phyloP scores from a whole-genome alignment of 1,140 invertebrate genomes.

The Manduca sexta region DNA sequence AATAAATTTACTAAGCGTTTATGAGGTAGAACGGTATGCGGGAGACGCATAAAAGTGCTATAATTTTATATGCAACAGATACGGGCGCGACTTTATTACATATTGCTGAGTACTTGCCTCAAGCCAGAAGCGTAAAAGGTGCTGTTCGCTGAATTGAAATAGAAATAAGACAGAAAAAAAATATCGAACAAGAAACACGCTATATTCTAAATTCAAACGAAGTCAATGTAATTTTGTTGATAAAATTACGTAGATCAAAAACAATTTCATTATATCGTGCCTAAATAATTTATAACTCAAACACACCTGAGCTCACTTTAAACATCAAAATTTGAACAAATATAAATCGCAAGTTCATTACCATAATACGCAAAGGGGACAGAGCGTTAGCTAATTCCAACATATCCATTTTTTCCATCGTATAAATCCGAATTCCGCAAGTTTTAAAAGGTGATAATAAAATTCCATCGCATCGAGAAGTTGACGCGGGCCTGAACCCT shows the following conservation, averaged over 20 bases:
- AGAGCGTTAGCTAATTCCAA: constrained; percentile 2
- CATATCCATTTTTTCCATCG: constrained; percentile 19
- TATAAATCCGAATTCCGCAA: constrained; percentile 27
- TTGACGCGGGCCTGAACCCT: constrained; percentile 25
- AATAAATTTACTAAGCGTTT: constrained; percentile 24
- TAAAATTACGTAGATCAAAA: too few relatives aligned
- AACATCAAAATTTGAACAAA: not conserved
- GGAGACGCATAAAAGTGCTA: constrained; percentile 53
- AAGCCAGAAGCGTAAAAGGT: too few relatives aligned
- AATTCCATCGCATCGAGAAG: constrained; percentile 22
- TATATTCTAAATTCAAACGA: too few relatives aligned
- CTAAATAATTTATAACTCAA: too few relatives aligned
- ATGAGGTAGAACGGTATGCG: constrained; percentile 45
- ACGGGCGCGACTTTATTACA: constrained; percentile 40
- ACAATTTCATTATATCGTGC: too few relatives aligned
- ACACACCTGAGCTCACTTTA: too few relatives aligned
- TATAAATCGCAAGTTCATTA: not conserved
- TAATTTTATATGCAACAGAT: constrained; percentile 59
- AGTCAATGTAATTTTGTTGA: too few relatives aligned
- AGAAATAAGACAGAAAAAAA: constrained; percentile 2
- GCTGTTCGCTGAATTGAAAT: constrained; percentile 18
- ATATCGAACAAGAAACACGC: too few relatives aligned
- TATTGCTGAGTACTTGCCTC: constrained; percentile 16
- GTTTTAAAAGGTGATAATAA: constrained; percentile 31
- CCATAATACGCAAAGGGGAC: not conserved